Evolutionary conservation across 2,888 invertebrate genomes (phyloP).

Genomic region (Glyphotaelius pellucidus): DNA sequence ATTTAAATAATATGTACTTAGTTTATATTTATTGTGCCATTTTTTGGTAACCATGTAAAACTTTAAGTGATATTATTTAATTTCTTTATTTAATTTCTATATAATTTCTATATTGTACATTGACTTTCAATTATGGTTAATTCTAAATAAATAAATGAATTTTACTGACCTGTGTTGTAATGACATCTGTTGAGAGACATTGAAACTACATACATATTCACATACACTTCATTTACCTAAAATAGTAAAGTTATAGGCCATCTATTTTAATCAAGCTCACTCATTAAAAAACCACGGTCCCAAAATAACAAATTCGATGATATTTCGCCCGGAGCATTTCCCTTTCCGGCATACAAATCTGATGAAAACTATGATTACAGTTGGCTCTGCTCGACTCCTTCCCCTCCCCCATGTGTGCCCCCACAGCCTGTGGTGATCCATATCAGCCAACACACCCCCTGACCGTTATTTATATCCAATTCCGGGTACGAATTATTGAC

Average conservation of each 20-base stretch:
- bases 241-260: not conserved
- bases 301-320: not conserved
- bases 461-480: not conserved
- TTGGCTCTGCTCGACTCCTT: not conserved
- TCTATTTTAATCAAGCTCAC: not conserved
- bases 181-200: no score
- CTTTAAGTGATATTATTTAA: no score
- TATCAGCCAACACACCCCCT: not conserved
- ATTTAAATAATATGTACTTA: no score
- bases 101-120: no score
- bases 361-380: conserved; percentile 2
- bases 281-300: not conserved
- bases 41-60: no score
- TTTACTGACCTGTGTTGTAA: no score
- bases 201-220: no score
- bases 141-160: no score
- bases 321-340: not conserved
- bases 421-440: not conserved
- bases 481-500: not conserved
- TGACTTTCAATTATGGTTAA: no score
- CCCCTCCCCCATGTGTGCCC: not conserved
- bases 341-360: not conserved
- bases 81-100: no score
- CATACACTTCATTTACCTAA: no score
- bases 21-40: no score